Conservation (phyloP, 2,888 invertebrate species). For the Sesia bembeciformis region DNA sequence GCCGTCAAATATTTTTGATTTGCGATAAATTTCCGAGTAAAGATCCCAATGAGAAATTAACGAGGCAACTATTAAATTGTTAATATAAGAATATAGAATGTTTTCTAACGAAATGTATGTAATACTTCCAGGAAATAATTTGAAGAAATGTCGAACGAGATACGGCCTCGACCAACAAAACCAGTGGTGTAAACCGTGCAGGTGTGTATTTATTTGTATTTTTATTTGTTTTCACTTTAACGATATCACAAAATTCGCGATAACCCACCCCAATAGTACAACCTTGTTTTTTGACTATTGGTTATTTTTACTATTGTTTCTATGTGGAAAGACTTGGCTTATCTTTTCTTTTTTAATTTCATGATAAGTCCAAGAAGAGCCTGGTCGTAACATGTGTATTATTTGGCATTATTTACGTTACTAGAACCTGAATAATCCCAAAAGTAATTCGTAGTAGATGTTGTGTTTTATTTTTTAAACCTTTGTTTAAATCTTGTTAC, state of each 20-base stretch:
- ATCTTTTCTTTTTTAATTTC: slow-evolving; percentile 48
- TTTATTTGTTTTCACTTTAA: slow-evolving; percentile 44
- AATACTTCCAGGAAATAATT: slow-evolving; percentile 87
- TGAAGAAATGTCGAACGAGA: slow-evolving; percentile 99
- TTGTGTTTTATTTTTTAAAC: slow-evolving; percentile 37
- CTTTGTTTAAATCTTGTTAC: slow-evolving; percentile 21
- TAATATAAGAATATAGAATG: slow-evolving; percentile 2
- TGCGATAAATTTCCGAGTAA: slow-evolving; percentile 8
- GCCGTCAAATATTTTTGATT: slow-evolving; percentile 12
- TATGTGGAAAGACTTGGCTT: slow-evolving; percentile 86
- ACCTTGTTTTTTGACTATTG: slow-evolving; percentile 5
- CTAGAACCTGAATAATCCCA: slow-evolving; percentile 23
- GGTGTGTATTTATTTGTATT: slow-evolving; percentile 76
- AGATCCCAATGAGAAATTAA: background rate
- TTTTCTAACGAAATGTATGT: slow-evolving; percentile 23
- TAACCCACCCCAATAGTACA: slow-evolving; percentile 6
- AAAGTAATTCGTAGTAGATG: slow-evolving; percentile 27
- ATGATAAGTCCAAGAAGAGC: slow-evolving; percentile 49
- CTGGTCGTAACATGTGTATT: slow-evolving; percentile 38
- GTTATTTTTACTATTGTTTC: slow-evolving; percentile 74
- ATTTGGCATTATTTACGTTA: slow-evolving; percentile 31
- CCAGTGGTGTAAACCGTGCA: slow-evolving; percentile 99
- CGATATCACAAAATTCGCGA: slow-evolving; percentile 3
- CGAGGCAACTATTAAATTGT: background rate
- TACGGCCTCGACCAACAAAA: slow-evolving; percentile 99